Conservation (phyloP, 1,140 invertebrate species). For the Drosophila nikananu region DNA sequence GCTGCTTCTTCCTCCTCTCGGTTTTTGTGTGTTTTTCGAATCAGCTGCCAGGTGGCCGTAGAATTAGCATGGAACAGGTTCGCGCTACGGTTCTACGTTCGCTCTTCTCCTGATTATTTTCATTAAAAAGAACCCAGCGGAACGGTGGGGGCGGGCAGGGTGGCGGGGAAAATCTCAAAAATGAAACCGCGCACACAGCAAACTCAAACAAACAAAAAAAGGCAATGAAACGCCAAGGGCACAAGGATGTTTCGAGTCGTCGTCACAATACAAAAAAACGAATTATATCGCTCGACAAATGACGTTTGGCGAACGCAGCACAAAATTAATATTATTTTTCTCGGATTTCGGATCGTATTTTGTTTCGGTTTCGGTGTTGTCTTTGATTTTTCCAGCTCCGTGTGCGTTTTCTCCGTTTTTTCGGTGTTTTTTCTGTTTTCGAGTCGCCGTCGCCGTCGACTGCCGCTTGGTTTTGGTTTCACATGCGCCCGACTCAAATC, state of each 20-base stretch:
- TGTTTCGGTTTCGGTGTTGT: conserved; percentile 50
- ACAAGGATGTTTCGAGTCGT: conserved; percentile 2
- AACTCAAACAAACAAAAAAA: conserved; percentile 29
- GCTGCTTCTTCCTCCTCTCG: background rate
- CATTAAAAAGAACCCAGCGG: background rate
- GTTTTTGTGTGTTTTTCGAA: conserved; percentile 34
- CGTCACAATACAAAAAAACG: conserved; percentile 9
- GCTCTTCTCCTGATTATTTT: conserved; percentile 30
- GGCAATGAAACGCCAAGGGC: conserved; percentile 1
- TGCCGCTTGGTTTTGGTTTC: conserved; percentile 67
- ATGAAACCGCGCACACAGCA: conserved; percentile 42
- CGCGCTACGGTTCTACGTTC: conserved; percentile 7
- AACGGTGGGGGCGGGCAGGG: background rate
- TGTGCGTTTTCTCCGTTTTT: conserved; percentile 33
- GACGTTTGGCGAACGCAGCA: conserved; percentile 23
- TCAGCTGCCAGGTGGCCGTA: conserved; percentile 75
- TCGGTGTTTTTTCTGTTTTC: conserved; percentile 23
- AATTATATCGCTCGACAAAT: conserved; percentile 10
- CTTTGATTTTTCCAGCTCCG: conserved; percentile 64
- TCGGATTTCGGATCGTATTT: conserved; percentile 18
- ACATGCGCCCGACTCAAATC: conserved; percentile 46
- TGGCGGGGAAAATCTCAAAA: conserved; percentile 7
- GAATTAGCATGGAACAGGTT: conserved; percentile 77
- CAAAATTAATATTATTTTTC: conserved; percentile 16
- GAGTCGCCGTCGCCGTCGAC: conserved; percentile 67